A percentile compares a stretch with the other conserved stretches of the same genome.
These are phyloP conservation scores for Somateria mollissima DNA, from an alignment of 2,797 vertebrate genomes.

Conservation along the genomic window DNA sequence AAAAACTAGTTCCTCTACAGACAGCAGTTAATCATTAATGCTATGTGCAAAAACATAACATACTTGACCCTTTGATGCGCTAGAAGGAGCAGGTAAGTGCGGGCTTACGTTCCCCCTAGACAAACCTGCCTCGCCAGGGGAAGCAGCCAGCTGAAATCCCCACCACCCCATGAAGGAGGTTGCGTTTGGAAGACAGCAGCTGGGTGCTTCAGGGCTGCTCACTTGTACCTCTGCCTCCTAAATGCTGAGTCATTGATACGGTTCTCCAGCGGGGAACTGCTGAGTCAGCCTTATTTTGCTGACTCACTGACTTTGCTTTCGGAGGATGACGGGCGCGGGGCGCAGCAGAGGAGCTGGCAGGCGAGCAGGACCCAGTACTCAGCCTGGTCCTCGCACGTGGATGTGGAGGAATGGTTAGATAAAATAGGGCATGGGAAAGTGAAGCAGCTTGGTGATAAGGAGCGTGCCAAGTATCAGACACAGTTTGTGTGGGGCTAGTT, in stretches of 20 bases:
- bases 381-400: background rate
- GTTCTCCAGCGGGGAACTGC: background rate
- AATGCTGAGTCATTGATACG: background rate
- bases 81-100: background rate
- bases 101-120: background rate
- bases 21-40: slow-evolving; percentile 50
- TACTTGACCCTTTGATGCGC: background rate
- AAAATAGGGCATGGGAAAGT: too few relatives aligned
- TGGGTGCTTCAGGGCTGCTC: background rate
- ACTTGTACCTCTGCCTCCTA: background rate
- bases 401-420: too few relatives aligned
- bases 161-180: background rate
- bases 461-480: too few relatives aligned
- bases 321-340: background rate
- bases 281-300: slow-evolving; percentile 54
- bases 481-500: too few relatives aligned
- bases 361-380: background rate
- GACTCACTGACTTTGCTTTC: slow-evolving; percentile 52
- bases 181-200: background rate
- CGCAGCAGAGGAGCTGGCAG: slow-evolving; percentile 12
- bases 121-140: background rate
- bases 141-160: background rate
- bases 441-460: too few relatives aligned
- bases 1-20: slow-evolving; percentile 16
- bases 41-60: background rate